A percentile compares a stretch with the other conserved stretches of the same genome.
phyloP scores from a whole-genome alignment of 2,888 invertebrate genomes.

The Thecophora atra region DNA sequence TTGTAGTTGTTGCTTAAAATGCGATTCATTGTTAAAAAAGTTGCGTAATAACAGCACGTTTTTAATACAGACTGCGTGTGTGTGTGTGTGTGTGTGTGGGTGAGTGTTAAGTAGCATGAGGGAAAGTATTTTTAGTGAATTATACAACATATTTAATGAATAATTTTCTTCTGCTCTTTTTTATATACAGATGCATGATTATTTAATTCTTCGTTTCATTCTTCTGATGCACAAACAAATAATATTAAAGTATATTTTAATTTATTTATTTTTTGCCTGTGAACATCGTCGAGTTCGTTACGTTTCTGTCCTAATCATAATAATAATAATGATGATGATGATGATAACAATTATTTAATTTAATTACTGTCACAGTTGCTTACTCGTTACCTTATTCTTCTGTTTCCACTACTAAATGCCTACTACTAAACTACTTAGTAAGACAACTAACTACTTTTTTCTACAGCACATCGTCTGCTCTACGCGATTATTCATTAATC shows the following conservation, averaged over 20 bases:
- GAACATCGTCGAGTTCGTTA: neutral
- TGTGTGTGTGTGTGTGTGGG: too few relatives aligned
- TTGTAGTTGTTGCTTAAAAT: conserved; percentile 10
- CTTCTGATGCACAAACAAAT: too few relatives aligned
- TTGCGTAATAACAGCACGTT: conserved; percentile 11
- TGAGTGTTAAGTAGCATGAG: too few relatives aligned
- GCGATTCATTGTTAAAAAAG: neutral
- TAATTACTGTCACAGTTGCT: conserved; percentile 31
- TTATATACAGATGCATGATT: neutral
- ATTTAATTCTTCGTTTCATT: neutral
- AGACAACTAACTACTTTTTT: conserved; percentile 32
- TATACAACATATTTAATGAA: neutral
- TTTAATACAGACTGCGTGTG: neutral
- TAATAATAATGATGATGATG: conserved; percentile 12
- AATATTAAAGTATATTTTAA: too few relatives aligned
- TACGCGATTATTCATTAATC: too few relatives aligned
- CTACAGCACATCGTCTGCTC: neutral
- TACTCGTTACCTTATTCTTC: conserved; percentile 2
- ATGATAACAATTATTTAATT: conserved; percentile 19
- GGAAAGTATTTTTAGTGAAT: neutral
- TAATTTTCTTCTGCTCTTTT: neutral
- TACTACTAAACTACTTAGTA: conserved; percentile 34
- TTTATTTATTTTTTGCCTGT: too few relatives aligned
- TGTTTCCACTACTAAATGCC: conserved; percentile 26
- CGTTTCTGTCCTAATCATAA: neutral